Evolutionary conservation across 2,888 invertebrate species (phyloP).

Genomic region (Diploptera punctata): DNA sequence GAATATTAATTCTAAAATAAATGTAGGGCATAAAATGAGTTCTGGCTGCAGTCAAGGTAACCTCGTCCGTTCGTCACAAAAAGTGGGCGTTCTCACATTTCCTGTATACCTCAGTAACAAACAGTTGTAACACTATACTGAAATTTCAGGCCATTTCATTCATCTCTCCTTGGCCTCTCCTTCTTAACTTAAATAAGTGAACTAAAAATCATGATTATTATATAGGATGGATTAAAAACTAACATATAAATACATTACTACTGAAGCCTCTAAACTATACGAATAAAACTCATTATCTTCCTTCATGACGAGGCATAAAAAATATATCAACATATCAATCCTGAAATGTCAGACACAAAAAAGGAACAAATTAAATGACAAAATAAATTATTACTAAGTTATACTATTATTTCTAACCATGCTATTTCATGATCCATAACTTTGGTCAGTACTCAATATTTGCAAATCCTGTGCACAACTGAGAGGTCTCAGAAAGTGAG

Average conservation of each 20-base stretch:
- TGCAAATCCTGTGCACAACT: conserved; percentile 27
- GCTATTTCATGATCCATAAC: not conserved
- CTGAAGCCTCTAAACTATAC: not conserved
- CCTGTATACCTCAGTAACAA: too few species aligned
- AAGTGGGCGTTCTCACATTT: too few species aligned
- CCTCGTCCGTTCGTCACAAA: too few species aligned
- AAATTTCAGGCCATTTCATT: not conserved
- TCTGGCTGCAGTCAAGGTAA: too few species aligned
- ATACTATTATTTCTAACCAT: not conserved
- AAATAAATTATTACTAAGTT: conserved; percentile 20
- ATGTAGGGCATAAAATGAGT: too few species aligned
- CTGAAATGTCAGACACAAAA: conserved; percentile 6
- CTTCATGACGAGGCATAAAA: not conserved
- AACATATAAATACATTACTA: not conserved
- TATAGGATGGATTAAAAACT: not conserved
- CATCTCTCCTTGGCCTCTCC: not conserved
- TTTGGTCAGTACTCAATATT: conserved; percentile 9
- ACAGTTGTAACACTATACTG: too few species aligned
- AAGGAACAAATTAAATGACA: conserved; percentile 19
- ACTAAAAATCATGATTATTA: not conserved
- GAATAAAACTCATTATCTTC: not conserved
- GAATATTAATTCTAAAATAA: too few species aligned
- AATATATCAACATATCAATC: not conserved
- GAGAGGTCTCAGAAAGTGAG: not conserved
- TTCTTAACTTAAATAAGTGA: not conserved